Percentiles rank a stretch among this genome's conserved stretches.
These are phyloP conservation scores for Acromyrmex echinatior DNA, from an alignment of 1,140 invertebrate genomes.

Conservation along the genomic window DNA sequence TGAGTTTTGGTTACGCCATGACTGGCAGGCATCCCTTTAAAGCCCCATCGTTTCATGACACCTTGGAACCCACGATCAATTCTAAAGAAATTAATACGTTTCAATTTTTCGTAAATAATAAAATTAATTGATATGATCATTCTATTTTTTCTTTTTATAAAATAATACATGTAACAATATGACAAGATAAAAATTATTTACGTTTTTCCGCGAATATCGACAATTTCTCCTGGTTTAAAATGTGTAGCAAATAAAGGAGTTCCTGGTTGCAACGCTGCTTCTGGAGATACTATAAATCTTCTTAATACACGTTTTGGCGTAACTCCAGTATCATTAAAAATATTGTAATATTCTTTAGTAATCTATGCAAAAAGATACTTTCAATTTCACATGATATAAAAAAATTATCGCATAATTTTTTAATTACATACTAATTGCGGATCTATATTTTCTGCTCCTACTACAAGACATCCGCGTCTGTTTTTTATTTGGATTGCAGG, in stretches of 20 bases:
- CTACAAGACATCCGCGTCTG: slow-evolving; percentile 91
- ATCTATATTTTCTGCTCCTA: slow-evolving; percentile 96
- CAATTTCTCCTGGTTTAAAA: slow-evolving; percentile 95
- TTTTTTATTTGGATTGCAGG: slow-evolving; percentile 79
- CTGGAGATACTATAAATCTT: slow-evolving; percentile 94
- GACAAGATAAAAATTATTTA: slow-evolving; percentile 87
- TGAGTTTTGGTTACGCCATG: slow-evolving; percentile 99
- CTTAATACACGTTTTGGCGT: slow-evolving; percentile 95
- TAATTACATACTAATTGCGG: slow-evolving; percentile 89
- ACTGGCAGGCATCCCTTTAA: slow-evolving; percentile 96
- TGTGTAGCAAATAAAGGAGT: slow-evolving; percentile 96
- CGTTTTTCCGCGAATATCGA: slow-evolving; percentile 97
- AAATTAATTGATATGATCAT: not conserved
- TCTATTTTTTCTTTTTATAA: not conserved
- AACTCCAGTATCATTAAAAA: slow-evolving; percentile 95
- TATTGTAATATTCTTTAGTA: slow-evolving; percentile 95
- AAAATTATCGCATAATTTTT: not conserved
- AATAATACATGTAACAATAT: not conserved
- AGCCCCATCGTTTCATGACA: slow-evolving; percentile 98
- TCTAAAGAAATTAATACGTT: slow-evolving; percentile 85
- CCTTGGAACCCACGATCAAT: slow-evolving; percentile 99
- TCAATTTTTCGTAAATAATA: not conserved
- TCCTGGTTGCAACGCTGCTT: slow-evolving; percentile 95
- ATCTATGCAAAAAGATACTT: slow-evolving; percentile 87
- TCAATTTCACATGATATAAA: not conserved